Evolutionary conservation across 2,113 vertebrate genomes (phyloP).

Genomic region (Myodes glareolus): DNA sequence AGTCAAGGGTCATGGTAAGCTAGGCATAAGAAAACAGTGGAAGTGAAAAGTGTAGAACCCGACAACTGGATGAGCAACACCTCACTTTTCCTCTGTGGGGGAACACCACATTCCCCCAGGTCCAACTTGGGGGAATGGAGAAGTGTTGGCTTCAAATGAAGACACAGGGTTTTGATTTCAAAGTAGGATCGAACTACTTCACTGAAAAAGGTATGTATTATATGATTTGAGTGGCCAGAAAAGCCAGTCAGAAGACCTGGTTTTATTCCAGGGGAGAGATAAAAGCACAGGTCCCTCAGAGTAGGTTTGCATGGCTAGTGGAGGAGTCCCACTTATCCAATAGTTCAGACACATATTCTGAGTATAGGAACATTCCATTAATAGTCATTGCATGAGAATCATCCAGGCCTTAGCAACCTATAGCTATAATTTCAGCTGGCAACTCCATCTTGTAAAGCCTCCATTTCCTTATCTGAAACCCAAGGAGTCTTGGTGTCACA

Average conservation of each 20-base stretch:
- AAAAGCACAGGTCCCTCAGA: neutral
- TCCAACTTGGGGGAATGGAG: neutral
- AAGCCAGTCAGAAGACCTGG: neutral
- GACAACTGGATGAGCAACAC: neutral
- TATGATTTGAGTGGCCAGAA: neutral
- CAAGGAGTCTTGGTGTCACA: neutral
- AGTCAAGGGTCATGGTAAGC: neutral
- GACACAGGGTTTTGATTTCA: neutral
- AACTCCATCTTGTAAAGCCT: neutral
- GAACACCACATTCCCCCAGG: too few species aligned
- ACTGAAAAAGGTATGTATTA: constrained; percentile 11
- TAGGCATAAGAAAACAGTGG: neutral
- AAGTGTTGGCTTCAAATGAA: neutral
- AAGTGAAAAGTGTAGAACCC: neutral
- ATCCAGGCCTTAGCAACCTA: neutral
- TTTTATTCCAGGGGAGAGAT: neutral
- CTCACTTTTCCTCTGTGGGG: neutral
- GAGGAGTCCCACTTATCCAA: neutral
- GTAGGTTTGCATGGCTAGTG: neutral
- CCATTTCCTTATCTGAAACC: constrained; percentile 1
- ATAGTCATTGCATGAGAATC: neutral
- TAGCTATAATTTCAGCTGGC: neutral
- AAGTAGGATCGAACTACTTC: neutral
- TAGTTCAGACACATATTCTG: neutral
- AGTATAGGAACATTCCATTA: neutral